phyloP scores from a whole-genome alignment of 2,888 invertebrate genomes.

The Ganaspis brasiliensis region DNA sequence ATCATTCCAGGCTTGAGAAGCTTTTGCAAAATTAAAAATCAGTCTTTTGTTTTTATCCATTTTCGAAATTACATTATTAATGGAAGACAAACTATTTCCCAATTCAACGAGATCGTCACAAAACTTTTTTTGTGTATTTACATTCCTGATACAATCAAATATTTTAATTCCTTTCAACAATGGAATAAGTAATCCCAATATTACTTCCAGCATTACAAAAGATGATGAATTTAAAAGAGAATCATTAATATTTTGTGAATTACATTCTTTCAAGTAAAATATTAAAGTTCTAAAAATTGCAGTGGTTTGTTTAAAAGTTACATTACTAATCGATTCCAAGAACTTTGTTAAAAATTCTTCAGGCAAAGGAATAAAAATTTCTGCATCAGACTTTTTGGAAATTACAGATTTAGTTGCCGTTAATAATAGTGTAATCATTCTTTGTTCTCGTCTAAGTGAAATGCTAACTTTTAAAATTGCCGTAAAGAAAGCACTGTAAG shows the following conservation, averaged over 20 bases:
- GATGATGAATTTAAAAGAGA: slow-evolving; percentile 2
- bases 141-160: not conserved
- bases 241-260: not conserved
- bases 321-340: slow-evolving; percentile 18
- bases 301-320: slow-evolving; percentile 24
- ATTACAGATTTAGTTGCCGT: not conserved
- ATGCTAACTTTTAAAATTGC: slow-evolving; percentile 24
- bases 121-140: slow-evolving; percentile 24
- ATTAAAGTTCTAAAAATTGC: slow-evolving; percentile 21
- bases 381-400: not conserved
- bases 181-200: slow-evolving; percentile 11
- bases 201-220: slow-evolving; percentile 1
- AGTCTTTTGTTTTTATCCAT: slow-evolving; percentile 13
- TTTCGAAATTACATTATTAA: slow-evolving; percentile 5
- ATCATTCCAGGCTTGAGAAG: slow-evolving; percentile 32
- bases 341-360: slow-evolving; percentile 25
- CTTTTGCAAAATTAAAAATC: slow-evolving; percentile 24
- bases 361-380: slow-evolving; percentile 6
- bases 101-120: slow-evolving; percentile 20
- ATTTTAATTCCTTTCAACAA: slow-evolving; percentile 35
- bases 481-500: not conserved
- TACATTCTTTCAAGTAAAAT: slow-evolving; percentile 7
- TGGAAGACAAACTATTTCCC: slow-evolving; percentile 12
- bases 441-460: slow-evolving; percentile 28
- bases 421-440: slow-evolving; percentile 19